Percentiles rank a stretch among this genome's conserved stretches.
phyloP scores from a whole-genome alignment of 1,140 invertebrate genomes.

The Sinella curviseta region DNA sequence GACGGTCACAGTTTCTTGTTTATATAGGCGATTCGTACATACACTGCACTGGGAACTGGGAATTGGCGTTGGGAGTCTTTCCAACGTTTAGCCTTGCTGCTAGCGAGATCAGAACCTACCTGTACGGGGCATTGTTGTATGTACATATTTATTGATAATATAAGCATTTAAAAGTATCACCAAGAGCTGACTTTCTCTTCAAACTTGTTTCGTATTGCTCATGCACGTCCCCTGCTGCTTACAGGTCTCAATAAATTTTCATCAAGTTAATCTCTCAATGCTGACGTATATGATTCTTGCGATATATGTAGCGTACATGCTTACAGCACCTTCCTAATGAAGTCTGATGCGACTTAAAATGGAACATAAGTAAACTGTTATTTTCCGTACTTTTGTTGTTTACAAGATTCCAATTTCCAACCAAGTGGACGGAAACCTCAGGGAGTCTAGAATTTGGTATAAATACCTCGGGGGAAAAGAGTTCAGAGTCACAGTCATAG shows the following conservation, averaged over 20 bases:
- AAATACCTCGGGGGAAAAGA: conserved; percentile 1
- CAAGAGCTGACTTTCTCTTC: no score
- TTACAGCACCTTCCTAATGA: conserved; percentile 4
- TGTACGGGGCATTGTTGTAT: no score
- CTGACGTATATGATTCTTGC: conserved; percentile 16
- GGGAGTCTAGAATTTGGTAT: neutral
- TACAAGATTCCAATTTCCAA: conserved; percentile 9
- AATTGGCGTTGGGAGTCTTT: no score
- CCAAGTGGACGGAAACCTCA: conserved; percentile 3
- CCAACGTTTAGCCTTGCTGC: no score
- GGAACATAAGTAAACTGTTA: no score
- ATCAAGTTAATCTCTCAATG: conserved; percentile 28
- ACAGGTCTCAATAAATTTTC: conserved; percentile 29
- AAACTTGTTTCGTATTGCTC: neutral
- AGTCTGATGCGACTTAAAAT: neutral
- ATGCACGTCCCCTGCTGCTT: conserved; percentile 1
- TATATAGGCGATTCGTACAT: no score
- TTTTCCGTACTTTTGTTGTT: neutral
- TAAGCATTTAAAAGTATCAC: no score
- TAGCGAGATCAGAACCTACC: no score
- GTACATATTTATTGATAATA: no score
- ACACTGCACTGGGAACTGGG: no score
- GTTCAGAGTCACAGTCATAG: neutral
- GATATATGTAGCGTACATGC: neutral
- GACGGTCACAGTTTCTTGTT: no score